Percentiles rank a stretch among this genome's conserved stretches.
These are phyloP conservation scores for Stomatorhinus walkeri DNA, from an alignment of 2,797 vertebrate genomes.

Conservation along the genomic window DNA sequence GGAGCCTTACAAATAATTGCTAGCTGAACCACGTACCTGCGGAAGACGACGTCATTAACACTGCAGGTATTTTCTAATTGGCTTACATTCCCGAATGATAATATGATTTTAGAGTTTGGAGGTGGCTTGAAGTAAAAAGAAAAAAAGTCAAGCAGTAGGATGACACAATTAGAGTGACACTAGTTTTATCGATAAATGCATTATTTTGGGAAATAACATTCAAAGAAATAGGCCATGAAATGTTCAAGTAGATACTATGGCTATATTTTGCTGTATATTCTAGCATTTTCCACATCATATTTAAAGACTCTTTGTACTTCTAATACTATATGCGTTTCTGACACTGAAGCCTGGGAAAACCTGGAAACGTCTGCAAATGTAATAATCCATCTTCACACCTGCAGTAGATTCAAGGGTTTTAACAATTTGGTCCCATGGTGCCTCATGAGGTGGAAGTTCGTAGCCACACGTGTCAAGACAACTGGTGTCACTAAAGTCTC, in stretches of 20 bases:
- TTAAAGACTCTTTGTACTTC: neutral
- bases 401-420: neutral
- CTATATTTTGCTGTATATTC: neutral
- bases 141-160: neutral
- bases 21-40: neutral
- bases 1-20: neutral
- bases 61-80: neutral
- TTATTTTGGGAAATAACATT: neutral
- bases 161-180: neutral
- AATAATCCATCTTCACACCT: neutral
- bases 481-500: neutral
- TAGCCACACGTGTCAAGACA: neutral
- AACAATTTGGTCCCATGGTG: neutral
- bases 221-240: neutral
- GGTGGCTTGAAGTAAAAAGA: neutral
- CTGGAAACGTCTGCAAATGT: neutral
- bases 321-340: neutral
- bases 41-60: neutral
- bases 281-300: neutral
- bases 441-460: neutral
- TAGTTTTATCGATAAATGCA: neutral
- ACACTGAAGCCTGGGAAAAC: neutral
- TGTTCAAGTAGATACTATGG: neutral
- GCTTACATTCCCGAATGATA: neutral
- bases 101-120: neutral